Evolutionary conservation across 2,797 vertebrate species (phyloP).

Genomic region (Rhinella marina): DNA sequence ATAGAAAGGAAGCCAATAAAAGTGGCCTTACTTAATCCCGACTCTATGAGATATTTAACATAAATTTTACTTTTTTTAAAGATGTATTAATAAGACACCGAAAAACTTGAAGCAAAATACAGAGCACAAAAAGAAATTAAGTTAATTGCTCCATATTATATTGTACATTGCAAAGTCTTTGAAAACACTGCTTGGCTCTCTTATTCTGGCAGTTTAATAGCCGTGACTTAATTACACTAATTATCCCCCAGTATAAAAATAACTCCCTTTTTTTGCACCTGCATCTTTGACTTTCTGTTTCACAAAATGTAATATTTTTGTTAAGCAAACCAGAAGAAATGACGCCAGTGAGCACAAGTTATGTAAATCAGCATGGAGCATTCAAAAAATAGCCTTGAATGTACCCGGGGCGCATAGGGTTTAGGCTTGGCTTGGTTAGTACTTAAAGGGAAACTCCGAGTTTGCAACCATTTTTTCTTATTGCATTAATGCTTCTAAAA

Average conservation of each 20-base stretch:
- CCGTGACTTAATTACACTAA: constrained; percentile 60
- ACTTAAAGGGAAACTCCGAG: neutral
- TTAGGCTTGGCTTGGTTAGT: neutral
- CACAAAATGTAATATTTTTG: constrained; percentile 59
- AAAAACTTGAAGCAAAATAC: constrained; percentile 42
- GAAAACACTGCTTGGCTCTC: constrained; percentile 53
- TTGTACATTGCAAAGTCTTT: constrained; percentile 50
- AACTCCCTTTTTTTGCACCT: constrained; percentile 56
- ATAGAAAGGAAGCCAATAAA: constrained; percentile 4
- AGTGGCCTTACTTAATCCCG: neutral
- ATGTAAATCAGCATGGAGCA: constrained; percentile 30
- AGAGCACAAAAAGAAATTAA: constrained; percentile 51
- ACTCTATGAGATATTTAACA: neutral
- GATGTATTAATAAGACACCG: constrained; percentile 32
- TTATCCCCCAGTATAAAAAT: constrained; percentile 60
- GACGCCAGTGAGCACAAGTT: constrained; percentile 15
- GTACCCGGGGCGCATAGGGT: neutral
- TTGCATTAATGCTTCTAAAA: neutral
- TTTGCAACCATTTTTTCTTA: neutral
- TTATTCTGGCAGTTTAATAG: constrained; percentile 62
- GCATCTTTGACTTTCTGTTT: constrained; percentile 54
- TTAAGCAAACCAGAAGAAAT: constrained; percentile 49
- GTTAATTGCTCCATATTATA: constrained; percentile 55
- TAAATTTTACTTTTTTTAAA: neutral
- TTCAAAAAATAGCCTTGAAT: neutral